phyloP scores from a whole-genome alignment of 2,888 invertebrate species.

The Apamea anceps region DNA sequence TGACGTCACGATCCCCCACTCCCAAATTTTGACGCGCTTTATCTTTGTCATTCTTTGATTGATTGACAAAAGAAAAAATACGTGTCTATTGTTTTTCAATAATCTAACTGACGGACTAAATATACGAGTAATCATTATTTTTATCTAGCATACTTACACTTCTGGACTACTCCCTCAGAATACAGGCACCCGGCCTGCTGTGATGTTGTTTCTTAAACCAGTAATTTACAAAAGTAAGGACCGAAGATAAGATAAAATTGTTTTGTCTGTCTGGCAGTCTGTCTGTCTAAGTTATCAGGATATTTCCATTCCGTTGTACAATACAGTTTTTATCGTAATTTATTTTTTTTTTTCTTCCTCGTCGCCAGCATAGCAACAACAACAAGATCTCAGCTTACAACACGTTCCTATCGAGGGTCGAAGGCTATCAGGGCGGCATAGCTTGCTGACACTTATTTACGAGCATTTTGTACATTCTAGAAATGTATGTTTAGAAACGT shows the following conservation, averaged over 20 bases:
- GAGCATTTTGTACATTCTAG: constrained; percentile 69
- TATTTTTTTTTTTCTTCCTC: constrained; percentile 28
- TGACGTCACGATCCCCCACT: too few species aligned
- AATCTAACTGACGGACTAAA: too few species aligned
- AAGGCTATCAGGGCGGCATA: constrained; percentile 75
- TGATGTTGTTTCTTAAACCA: neutral
- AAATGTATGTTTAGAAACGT: constrained; percentile 64
- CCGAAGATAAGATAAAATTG: neutral
- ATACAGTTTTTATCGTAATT: constrained; percentile 27
- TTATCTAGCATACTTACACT: neutral
- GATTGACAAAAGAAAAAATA: too few species aligned
- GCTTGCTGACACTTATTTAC: constrained; percentile 60
- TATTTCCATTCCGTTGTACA: constrained; percentile 10
- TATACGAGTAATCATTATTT: too few species aligned
- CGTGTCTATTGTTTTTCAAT: too few species aligned
- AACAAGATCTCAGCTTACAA: constrained; percentile 56
- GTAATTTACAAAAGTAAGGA: neutral
- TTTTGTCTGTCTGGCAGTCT: constrained; percentile 21
- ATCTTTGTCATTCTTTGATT: too few species aligned
- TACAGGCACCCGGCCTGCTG: neutral
- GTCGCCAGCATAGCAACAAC: constrained; percentile 56
- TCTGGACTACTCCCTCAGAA: neutral
- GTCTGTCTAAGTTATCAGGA: constrained; percentile 29
- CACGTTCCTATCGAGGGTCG: constrained; percentile 69
- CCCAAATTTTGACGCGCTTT: too few species aligned